Evolutionary conservation across 2,888 invertebrate species (phyloP).

Genomic region (Zaprionus lineosus): DNA sequence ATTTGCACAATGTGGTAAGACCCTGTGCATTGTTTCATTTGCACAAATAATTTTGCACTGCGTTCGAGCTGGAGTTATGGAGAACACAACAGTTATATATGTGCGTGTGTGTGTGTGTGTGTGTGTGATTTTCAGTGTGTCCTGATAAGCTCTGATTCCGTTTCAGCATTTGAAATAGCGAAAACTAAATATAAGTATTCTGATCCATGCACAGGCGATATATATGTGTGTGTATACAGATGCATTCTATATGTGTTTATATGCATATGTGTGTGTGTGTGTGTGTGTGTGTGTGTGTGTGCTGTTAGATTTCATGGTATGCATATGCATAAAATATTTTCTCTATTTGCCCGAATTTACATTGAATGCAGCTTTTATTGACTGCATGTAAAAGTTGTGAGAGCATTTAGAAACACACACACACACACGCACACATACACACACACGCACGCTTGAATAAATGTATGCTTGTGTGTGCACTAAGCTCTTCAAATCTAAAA

Average conservation of each 20-base stretch:
- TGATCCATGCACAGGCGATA: not conserved
- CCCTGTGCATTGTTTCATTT: slow-evolving; percentile 31
- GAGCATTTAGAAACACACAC: too few species aligned
- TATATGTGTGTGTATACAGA: not conserved
- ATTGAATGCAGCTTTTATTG: slow-evolving; percentile 11
- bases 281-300: too few species aligned
- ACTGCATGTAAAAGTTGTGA: too few species aligned
- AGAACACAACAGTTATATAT: too few species aligned
- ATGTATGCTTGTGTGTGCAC: too few species aligned
- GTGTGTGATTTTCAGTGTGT: slow-evolving; percentile 32
- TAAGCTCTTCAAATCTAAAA: too few species aligned
- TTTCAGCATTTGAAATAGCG: slow-evolving; percentile 15
- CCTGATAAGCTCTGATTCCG: slow-evolving; percentile 54
- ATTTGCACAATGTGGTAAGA: not conserved
- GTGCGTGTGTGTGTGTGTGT: too few species aligned
- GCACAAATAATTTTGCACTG: slow-evolving; percentile 36
- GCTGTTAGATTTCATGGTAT: slow-evolving; percentile 6
- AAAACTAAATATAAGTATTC: not conserved
- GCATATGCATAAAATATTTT: slow-evolving; percentile 31
- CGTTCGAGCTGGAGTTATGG: too few species aligned
- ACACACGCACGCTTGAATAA: too few species aligned
- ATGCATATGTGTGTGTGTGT: too few species aligned
- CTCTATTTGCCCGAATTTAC: slow-evolving; percentile 7
- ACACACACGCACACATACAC: too few species aligned
- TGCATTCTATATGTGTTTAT: too few species aligned